Conservation (phyloP, 2,113 vertebrate genomes). For the Charina bottae region DNA sequence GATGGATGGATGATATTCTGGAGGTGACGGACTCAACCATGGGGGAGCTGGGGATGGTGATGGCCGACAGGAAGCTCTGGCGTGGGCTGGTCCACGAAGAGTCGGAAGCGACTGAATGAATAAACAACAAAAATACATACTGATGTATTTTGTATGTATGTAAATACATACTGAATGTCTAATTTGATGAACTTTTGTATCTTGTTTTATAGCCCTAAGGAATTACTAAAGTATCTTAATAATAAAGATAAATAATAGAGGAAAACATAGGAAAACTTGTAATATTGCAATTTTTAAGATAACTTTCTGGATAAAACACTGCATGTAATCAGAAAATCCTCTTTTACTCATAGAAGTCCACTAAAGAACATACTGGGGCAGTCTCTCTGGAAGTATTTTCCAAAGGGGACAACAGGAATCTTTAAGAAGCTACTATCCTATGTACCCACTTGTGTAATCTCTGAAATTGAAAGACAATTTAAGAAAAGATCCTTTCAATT, state of each 20-base stretch:
- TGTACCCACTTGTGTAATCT: neutral
- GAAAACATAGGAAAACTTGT: neutral
- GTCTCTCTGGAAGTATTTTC: neutral
- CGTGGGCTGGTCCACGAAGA: too few species aligned
- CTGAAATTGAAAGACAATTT: neutral
- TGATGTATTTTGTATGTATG: too few species aligned
- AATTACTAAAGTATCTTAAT: neutral
- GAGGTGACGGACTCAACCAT: too few species aligned
- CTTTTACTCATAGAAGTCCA: neutral
- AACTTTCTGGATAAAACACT: neutral
- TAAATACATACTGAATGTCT: neutral
- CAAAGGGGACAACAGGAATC: neutral
- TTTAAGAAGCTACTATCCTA: neutral
- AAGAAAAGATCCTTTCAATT: neutral
- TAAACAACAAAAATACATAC: too few species aligned
- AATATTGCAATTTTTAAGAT: neutral
- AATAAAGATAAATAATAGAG: neutral
- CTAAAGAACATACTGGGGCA: too few species aligned
- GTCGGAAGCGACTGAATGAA: too few species aligned
- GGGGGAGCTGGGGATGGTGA: too few species aligned
- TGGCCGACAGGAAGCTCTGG: too few species aligned
- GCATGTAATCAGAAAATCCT: neutral
- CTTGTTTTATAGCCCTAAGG: neutral
- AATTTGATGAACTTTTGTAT: neutral
- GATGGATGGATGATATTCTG: too few species aligned